Percentiles rank a stretch among this genome's conserved stretches.
phyloP scores from a whole-genome alignment of 2,888 invertebrate genomes.

The Dermolepida albohirtum region DNA sequence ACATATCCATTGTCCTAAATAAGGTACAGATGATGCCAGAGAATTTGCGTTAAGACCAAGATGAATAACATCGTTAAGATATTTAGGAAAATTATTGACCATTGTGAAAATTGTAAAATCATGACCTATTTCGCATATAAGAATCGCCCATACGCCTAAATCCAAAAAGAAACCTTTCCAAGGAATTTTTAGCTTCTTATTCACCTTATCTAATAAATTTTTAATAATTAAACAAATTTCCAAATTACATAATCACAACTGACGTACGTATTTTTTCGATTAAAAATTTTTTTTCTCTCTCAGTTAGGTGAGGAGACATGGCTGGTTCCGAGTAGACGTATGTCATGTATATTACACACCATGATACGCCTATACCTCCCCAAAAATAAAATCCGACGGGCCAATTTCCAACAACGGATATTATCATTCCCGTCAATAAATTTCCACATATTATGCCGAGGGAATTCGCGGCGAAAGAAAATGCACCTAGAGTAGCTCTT shows the following conservation, averaged over 20 bases:
- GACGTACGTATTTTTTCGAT: constrained; percentile 50
- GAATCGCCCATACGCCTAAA: constrained; percentile 78
- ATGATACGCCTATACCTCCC: constrained; percentile 68
- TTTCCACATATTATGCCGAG: constrained; percentile 41
- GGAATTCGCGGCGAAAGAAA: constrained; percentile 75
- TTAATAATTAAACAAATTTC: background rate
- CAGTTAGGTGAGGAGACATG: constrained; percentile 68
- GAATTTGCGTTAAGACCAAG: constrained; percentile 75
- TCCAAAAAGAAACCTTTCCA: constrained; percentile 79
- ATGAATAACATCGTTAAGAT: constrained; percentile 74
- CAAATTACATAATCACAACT: background rate
- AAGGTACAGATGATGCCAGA: constrained; percentile 73
- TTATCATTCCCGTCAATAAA: constrained; percentile 60
- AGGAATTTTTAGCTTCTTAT: constrained; percentile 67
- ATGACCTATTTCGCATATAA: constrained; percentile 78
- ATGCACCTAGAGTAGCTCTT: constrained; percentile 83
- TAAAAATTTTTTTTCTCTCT: constrained; percentile 66
- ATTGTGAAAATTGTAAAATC: constrained; percentile 80
- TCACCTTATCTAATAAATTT: background rate
- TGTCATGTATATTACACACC: constrained; percentile 66
- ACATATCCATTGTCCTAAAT: constrained; percentile 76
- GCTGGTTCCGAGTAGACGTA: constrained; percentile 68
- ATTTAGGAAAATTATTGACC: constrained; percentile 77
- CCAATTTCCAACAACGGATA: constrained; percentile 68
- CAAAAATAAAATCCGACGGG: constrained; percentile 71